Base-by-base conservation (phyloP, 30 jellyfish, hydroid and myxozoan species). In the Aurelia aurita region DNA sequence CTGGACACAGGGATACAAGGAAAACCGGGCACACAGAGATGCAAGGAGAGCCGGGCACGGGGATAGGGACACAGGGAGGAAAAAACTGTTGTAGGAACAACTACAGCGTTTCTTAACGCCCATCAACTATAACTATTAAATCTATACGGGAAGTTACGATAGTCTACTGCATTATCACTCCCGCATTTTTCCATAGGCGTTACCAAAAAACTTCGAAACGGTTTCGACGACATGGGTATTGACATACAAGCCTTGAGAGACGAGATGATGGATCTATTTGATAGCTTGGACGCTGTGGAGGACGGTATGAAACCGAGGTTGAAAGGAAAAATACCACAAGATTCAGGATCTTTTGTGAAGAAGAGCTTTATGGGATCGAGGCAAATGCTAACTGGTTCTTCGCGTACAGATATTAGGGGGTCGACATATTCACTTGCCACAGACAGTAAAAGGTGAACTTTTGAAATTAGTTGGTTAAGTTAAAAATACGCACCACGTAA, bases 321-420 rank as follows among this genome's bases (percentile, higher is more conserved):
- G 64, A 83, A 46, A 32, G 84, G 84, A 19, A 57, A 49, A 6
- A 39, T 82, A 0, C 80, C 78, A 8, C 21, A 19, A 18, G 29
- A 25, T 45, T 73, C 58, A n/a, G 9, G 19, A 10, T 10, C 86
- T 16, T 25, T 10, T 15, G 83, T 64, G 0, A 83, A 77, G 73
- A 69, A 76, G 47, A 83, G 81, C 35, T 75, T 53, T 20, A 44
- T 83, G 68, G 93, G 93, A 43, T 83, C 93, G 57, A 72, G 87
- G 61, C 93, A 83, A 27, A 20, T 51, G 83, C 65, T 80, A 46
- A 12, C 54, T 49, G 34, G 71, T 4, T 20, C 81, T 2, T 83
- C 93, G 29, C 77, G 69, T 28, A 51, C 93, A 22, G 93, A 83
- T 72, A 74, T 83, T 8, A 59, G 93, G 16, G 81, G 93, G 15